Conservation (phyloP, 2,797 vertebrate genomes). For the Hafferia zeledoni region DNA sequence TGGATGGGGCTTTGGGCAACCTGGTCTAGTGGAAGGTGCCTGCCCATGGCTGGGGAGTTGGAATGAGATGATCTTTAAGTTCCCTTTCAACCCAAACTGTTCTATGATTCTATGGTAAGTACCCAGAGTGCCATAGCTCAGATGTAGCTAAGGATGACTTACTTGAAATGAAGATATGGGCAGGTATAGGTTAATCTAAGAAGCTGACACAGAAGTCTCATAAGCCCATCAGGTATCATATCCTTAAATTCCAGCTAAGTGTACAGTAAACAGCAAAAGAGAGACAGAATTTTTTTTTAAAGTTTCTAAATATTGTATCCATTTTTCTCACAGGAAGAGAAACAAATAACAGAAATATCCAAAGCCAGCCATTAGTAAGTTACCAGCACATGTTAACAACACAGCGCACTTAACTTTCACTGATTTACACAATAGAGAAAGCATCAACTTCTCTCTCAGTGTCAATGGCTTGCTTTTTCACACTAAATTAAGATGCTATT, state of each 20-base stretch:
- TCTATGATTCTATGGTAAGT: neutral
- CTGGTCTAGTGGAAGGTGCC: neutral
- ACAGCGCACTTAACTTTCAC: neutral
- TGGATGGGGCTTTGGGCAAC: neutral
- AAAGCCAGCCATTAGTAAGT: neutral
- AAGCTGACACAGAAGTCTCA: neutral
- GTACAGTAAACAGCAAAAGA: neutral
- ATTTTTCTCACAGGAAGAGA: neutral
- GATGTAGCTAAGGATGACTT: neutral
- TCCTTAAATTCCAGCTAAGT: neutral
- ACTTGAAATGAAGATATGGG: neutral
- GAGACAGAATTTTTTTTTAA: neutral
- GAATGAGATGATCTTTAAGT: neutral
- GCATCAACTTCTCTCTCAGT: neutral
- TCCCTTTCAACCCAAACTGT: neutral
- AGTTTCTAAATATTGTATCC: neutral
- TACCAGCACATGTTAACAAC: neutral
- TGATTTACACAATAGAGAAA: neutral
- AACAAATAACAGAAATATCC: neutral
- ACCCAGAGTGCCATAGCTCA: neutral
- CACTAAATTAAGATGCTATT: neutral
- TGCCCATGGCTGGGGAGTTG: neutral
- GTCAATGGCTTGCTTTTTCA: neutral
- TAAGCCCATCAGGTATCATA: fast-evolving
- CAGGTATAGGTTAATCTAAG: neutral